phyloP scores from a whole-genome alignment of 2,888 invertebrate genomes.

The Archaeoteleia sp. region DNA sequence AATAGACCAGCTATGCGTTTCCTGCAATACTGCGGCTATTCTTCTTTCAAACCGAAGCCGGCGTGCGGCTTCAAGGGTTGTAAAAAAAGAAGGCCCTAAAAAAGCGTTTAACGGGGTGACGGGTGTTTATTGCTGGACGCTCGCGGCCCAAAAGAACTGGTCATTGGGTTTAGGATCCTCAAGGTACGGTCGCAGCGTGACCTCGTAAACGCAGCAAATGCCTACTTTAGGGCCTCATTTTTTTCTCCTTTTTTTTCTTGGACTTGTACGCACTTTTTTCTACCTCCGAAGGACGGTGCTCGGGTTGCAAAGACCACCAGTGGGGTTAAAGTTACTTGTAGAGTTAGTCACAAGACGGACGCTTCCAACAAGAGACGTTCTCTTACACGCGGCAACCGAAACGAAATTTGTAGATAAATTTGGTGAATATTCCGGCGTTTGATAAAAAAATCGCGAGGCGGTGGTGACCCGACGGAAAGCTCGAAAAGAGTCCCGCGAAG shows the following conservation, averaged over 20 bases:
- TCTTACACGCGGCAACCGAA: not conserved
- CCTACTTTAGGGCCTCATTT: constrained; percentile 62
- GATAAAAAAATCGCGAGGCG: constrained; percentile 3
- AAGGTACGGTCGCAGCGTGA: constrained; percentile 49
- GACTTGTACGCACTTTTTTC: constrained; percentile 56
- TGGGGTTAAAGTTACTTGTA: constrained; percentile 64
- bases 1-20: constrained; percentile 64
- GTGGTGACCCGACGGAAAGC: constrained; percentile 32
- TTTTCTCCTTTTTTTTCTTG: constrained; percentile 39
- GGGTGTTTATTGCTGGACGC: constrained; percentile 59
- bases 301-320: constrained; percentile 58
- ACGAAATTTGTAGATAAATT: too few species aligned
- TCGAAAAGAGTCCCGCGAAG: constrained; percentile 12
- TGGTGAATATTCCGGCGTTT: too few species aligned
- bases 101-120: constrained; percentile 71
- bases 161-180: constrained; percentile 48
- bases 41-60: constrained; percentile 52
- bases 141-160: constrained; percentile 30
- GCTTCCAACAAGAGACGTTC: constrained; percentile 55
- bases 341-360: constrained; percentile 66
- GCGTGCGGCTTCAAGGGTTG: constrained; percentile 67
- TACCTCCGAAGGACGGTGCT: constrained; percentile 61
- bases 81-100: constrained; percentile 65
- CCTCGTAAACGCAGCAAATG: constrained; percentile 63
- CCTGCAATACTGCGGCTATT: constrained; percentile 73